Evolutionary conservation across 2,888 invertebrate species (phyloP).

Genomic region (Andrena dorsata): DNA sequence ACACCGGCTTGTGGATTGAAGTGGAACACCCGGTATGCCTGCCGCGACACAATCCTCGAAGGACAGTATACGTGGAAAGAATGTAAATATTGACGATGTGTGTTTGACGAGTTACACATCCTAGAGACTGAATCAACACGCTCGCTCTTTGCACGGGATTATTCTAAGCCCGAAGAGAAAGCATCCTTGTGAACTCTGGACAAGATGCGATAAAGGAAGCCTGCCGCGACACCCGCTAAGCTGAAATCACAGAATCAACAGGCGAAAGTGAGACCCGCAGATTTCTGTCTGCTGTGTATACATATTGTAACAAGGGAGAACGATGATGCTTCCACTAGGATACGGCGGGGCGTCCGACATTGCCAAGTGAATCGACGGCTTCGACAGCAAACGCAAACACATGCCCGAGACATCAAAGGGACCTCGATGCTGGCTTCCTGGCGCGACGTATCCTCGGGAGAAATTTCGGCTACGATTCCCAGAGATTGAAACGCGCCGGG

Average conservation of each 20-base stretch:
- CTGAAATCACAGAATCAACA: too few species aligned
- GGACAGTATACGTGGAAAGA: conserved; percentile 6
- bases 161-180: background rate
- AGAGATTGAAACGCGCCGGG: background rate
- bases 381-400: background rate
- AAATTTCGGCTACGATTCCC: background rate
- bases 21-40: background rate
- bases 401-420: background rate
- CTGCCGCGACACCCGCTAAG: too few species aligned
- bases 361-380: background rate
- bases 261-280: too few species aligned
- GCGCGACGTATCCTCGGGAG: background rate
- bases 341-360: too few species aligned
- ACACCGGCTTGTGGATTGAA: background rate
- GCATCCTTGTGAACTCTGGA: too few species aligned
- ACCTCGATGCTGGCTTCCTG: background rate
- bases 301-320: too few species aligned
- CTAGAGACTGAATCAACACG: background rate
- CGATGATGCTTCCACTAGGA: too few species aligned
- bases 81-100: conserved; percentile 9
- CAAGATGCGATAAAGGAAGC: too few species aligned
- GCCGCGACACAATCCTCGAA: background rate
- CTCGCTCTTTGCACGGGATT: background rate
- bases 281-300: too few species aligned
- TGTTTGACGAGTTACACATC: conserved; percentile 10